Conservation (phyloP, 1,140 invertebrate species). For the Pachyrhynchus sulphureomaculatus region DNA sequence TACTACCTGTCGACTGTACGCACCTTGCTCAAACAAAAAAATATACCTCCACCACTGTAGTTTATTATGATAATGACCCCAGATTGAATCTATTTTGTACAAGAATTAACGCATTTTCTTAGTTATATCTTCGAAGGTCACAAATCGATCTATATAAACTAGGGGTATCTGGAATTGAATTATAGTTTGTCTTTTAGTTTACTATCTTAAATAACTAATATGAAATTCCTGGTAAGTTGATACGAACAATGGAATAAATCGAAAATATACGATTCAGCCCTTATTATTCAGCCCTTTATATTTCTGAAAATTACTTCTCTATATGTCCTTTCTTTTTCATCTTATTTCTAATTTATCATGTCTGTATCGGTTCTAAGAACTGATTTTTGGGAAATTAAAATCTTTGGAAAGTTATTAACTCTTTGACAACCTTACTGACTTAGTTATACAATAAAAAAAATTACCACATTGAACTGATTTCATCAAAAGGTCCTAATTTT, state of each 20-base stretch:
- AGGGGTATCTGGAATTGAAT: conserved; percentile 19
- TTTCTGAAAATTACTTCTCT: too few relatives aligned
- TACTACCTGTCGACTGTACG: conserved; percentile 12
- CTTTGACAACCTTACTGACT: too few relatives aligned
- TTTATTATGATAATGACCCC: conserved; percentile 33
- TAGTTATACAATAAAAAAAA: too few relatives aligned
- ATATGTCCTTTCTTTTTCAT: too few relatives aligned
- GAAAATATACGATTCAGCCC: neutral
- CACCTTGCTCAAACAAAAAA: conserved; percentile 16
- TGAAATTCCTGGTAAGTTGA: conserved; percentile 29
- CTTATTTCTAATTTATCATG: too few relatives aligned
- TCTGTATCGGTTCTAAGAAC: too few relatives aligned
- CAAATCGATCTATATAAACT: conserved; percentile 31
- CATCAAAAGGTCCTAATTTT: too few relatives aligned
- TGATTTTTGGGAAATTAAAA: too few relatives aligned
- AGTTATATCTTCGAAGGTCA: conserved; percentile 32
- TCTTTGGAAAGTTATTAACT: too few relatives aligned
- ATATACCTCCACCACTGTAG: conserved; percentile 26
- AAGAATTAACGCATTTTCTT: conserved; percentile 33
- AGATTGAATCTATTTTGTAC: conserved; percentile 25
- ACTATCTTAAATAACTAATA: conserved; percentile 14
- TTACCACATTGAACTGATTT: too few relatives aligned
- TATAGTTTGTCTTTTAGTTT: conserved; percentile 30
- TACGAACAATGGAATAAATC: neutral
- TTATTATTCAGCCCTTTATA: neutral